Evolutionary conservation across 2,797 vertebrate genomes (phyloP).

Genomic region (Artibeus lituratus): DNA sequence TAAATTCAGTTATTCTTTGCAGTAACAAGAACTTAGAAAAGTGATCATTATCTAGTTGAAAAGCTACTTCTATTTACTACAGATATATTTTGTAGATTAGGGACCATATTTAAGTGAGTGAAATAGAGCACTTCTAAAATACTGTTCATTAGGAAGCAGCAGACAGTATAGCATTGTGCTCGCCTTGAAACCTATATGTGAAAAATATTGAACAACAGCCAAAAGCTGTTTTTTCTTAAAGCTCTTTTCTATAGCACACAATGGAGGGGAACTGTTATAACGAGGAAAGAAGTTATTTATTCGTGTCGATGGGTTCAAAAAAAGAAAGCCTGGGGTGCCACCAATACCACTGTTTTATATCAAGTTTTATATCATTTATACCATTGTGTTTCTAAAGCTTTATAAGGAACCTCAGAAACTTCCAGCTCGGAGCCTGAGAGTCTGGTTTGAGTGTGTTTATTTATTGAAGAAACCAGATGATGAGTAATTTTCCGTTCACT

Average conservation of each 20-base stretch:
- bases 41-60: neutral
- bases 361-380: neutral
- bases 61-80: neutral
- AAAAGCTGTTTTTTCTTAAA: neutral
- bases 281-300: neutral
- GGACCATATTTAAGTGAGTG: neutral
- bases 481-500: neutral
- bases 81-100: neutral
- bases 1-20: neutral
- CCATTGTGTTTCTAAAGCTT: slow-evolving; percentile 11
- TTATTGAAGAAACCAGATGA: neutral
- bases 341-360: neutral
- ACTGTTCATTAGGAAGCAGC: neutral
- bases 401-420: neutral
- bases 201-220: neutral
- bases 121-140: neutral
- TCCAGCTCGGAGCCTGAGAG: neutral
- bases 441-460: slow-evolving; percentile 12
- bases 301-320: neutral
- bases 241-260: neutral
- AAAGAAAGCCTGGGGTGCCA: neutral
- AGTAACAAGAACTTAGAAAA: neutral
- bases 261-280: neutral
- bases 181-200: neutral
- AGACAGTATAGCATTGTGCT: neutral